These are phyloP conservation scores for Terebella lapidaria DNA, from an alignment of 2,888 invertebrate genomes.

Conservation along the genomic window DNA sequence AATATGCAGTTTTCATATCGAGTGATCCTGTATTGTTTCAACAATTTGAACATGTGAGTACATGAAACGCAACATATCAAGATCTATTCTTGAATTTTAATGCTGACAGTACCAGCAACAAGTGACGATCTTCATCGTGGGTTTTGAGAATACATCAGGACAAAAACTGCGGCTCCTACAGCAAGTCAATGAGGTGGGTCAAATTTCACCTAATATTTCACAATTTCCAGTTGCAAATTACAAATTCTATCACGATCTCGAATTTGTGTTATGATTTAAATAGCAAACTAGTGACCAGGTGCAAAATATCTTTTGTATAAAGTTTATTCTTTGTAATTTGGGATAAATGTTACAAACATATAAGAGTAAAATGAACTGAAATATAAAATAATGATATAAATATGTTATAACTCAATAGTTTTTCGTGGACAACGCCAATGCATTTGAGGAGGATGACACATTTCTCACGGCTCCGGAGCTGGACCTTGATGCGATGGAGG, in stretches of 20 bases:
- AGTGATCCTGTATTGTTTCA: no score
- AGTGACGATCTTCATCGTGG: slow-evolving; percentile 49
- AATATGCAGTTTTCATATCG: no score
- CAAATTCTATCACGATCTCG: neutral
- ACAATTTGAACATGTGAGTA: no score
- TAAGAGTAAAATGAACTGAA: neutral
- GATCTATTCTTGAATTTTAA: no score
- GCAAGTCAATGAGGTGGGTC: slow-evolving; percentile 47
- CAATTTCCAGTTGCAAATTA: no score
- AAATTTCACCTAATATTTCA: neutral
- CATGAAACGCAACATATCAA: no score
- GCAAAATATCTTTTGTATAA: no score
- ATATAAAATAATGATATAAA: neutral
- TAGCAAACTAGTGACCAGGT: neutral
- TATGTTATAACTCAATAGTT: slow-evolving; percentile 31
- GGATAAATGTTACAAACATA: no score
- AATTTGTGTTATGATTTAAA: neutral
- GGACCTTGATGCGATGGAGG: slow-evolving; percentile 40
- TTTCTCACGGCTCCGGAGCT: slow-evolving; percentile 34
- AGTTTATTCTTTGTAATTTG: no score
- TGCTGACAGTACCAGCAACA: slow-evolving; percentile 44
- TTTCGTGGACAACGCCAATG: slow-evolving; percentile 43
- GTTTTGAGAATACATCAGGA: slow-evolving; percentile 42
- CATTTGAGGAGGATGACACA: slow-evolving; percentile 40
- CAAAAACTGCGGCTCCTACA: slow-evolving; percentile 45